Base-by-base conservation (phyloP, 2,888 invertebrate genomes). In the Drosophila kuntzei region DNA sequence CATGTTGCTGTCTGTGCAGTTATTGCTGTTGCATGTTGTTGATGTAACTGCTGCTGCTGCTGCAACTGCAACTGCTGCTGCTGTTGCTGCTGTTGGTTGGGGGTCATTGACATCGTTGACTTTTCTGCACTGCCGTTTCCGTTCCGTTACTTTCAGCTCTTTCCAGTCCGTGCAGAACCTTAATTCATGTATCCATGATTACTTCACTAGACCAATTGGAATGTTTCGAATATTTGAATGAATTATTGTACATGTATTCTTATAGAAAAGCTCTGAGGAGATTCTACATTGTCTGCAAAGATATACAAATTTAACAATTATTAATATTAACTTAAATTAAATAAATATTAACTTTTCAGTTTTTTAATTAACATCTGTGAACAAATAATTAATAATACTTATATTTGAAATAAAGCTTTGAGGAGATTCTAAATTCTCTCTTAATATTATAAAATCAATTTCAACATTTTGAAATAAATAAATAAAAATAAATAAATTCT, bases 21-120 rank as follows among this genome's bases (percentile, higher is more conserved):
- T 46, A 25, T 18, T 50, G 64, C 29, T 46, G 63, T 27, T 43
- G 37, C 51, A 41, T 53, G 57, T 22, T 69, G 78, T 34, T 61
- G 74, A 55, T 54, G 63, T 37, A 54, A 57, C 3, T 69, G 69
- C 41, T 66, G 61, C 44, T 68, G 55, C 44, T 46, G 53, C 34
- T 64, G 63, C 39, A 58, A 50, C 29, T 61, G 49, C 14, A 3
- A 3, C 11, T 37, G 37, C 16, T 4, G 9, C 37, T 37, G 37
- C n/a, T 59, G 67, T 16, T 50, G 55, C n/a, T 51, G 71, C 2
- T 51, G 64, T 46, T 51, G 61, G 74, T 72, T 70, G 65, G 73
- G 61, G 90, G 79, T 85, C 90, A 72, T 87, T 88, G 89, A 86
- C 87, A 89, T 91, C 59, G 74, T 76, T 89, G 79, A 65, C 68